phyloP scores from a whole-genome alignment of 2,113 vertebrate species.

The rat (Rattus norvegicus) region DNA sequence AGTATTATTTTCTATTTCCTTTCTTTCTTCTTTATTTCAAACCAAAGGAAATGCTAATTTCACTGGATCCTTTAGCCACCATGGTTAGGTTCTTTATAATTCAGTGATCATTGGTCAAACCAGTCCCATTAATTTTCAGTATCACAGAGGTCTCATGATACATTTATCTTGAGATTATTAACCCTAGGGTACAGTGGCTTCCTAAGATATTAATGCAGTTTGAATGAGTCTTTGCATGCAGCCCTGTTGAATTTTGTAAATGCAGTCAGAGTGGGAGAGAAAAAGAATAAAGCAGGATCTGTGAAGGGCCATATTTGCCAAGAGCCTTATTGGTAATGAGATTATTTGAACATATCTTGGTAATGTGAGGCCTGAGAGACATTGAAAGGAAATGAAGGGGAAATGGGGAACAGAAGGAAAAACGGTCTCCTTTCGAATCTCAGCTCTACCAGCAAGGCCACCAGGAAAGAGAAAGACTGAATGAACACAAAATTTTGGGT shows the following conservation, averaged over 20 bases:
- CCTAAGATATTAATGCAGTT: conserved; percentile 65
- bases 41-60: conserved; percentile 65
- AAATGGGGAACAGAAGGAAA: conserved; percentile 62
- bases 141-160: conserved; percentile 70
- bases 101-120: conserved; percentile 48
- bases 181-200: conserved; percentile 66
- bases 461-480: conserved; percentile 56
- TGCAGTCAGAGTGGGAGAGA: conserved; percentile 53
- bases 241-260: conserved; percentile 76
- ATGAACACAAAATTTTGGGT: conserved; percentile 71
- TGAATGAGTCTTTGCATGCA: conserved; percentile 26
- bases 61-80: conserved; percentile 68
- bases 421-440: conserved; percentile 72
- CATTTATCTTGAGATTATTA: conserved; percentile 81
- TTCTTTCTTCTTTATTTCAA: not conserved
- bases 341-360: conserved; percentile 66
- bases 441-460: conserved; percentile 62
- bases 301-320: conserved; percentile 59
- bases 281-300: conserved; percentile 66
- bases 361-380: conserved; percentile 49
- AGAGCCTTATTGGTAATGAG: conserved; percentile 67
- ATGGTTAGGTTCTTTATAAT: conserved; percentile 61
- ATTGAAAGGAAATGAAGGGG: conserved; percentile 55
- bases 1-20: not conserved
- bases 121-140: conserved; percentile 77